phyloP scores from a whole-genome alignment of 2,113 vertebrate genomes.

The Arizona elegans region DNA sequence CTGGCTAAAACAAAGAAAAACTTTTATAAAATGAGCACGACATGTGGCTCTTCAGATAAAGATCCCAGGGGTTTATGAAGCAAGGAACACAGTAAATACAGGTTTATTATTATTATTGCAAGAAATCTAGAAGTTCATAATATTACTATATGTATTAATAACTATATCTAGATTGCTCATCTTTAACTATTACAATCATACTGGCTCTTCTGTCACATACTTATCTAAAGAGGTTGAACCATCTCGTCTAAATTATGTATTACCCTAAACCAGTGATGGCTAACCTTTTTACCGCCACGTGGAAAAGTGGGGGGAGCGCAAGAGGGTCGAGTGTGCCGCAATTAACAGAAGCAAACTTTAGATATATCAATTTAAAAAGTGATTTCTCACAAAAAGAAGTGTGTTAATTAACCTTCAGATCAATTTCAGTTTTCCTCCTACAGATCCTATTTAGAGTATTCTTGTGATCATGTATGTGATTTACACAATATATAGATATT shows the following conservation, averaged over 20 bases:
- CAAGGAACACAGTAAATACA: neutral
- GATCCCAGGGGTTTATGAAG: neutral
- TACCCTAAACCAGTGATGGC: neutral
- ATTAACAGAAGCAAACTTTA: neutral
- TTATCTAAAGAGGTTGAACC: neutral
- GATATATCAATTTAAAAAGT: neutral
- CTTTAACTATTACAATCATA: neutral
- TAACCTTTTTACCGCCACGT: too few species aligned
- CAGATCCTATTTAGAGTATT: neutral
- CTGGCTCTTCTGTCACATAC: neutral
- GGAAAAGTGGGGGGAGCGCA: too few species aligned
- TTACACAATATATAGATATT: neutral
- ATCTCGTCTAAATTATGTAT: neutral
- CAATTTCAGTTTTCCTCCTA: neutral
- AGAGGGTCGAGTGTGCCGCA: too few species aligned
- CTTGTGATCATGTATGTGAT: neutral
- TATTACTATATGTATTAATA: neutral
- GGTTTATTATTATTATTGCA: neutral
- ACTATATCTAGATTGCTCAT: neutral
- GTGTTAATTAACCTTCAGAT: neutral
- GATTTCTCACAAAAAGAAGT: neutral
- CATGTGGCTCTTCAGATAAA: neutral
- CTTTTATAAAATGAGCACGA: neutral
- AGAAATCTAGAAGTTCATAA: neutral
- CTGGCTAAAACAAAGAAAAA: neutral